These are phyloP conservation scores for Copidosoma aretas DNA, from an alignment of 2,888 invertebrate genomes.

Conservation along the genomic window DNA sequence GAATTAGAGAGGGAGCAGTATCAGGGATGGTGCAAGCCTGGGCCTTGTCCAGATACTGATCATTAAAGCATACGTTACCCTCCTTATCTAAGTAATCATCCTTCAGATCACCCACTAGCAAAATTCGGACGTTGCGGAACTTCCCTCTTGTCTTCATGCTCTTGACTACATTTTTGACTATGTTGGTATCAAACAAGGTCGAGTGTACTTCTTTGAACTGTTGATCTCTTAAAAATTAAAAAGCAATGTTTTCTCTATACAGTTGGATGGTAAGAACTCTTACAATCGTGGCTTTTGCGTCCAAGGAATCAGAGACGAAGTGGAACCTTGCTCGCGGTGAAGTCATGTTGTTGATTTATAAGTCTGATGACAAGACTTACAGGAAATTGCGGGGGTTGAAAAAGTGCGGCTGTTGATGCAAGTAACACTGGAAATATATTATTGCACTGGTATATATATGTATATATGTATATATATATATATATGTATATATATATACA, in stretches of 20 bases:
- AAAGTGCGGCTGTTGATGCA: no score
- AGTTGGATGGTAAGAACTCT: neutral
- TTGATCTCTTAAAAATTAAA: neutral
- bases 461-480: no score
- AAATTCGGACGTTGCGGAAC: constrained; percentile 30
- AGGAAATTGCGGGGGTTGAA: no score
- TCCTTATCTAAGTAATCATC: constrained; percentile 39
- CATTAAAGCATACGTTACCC: constrained; percentile 39
- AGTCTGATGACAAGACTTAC: neutral
- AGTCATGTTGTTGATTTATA: neutral
- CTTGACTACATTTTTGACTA: neutral
- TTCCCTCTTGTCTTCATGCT: neutral
- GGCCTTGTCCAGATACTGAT: constrained; percentile 25
- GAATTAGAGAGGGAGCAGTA: neutral
- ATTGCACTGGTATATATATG: no score
- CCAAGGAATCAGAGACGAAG: neutral
- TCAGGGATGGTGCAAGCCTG: neutral
- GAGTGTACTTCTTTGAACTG: neutral
- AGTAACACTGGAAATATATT: no score
- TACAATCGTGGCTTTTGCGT: neutral
- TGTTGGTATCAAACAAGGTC: neutral
- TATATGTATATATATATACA: no score
- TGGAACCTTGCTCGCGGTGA: neutral
- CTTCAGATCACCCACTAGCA: constrained; percentile 33
- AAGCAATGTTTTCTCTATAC: neutral